Base-by-base conservation (phyloP, 2,888 invertebrate species). In the Pterobdella sp. region DNA sequence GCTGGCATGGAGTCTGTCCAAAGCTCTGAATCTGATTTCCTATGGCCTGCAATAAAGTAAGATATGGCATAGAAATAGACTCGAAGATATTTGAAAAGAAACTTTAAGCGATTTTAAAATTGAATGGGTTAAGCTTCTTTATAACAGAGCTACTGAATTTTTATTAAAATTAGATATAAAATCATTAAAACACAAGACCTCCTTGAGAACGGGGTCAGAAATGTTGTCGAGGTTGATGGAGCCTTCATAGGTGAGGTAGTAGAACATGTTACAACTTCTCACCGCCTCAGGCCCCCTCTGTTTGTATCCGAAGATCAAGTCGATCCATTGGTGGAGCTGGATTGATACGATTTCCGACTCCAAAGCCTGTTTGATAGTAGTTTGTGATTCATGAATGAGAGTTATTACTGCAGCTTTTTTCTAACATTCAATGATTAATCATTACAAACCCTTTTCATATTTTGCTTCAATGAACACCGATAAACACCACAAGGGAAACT, bases 261-360 rank as follows among this genome's bases (percentile, higher is more conserved):
- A 98, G 87, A 99, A 99, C 29, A 98, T 95, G 85, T 99, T 99
- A 26, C 95, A 95, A 1, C 97, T 94, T 72, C 97, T 88, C 52
- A 97, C 90, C 0, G 97, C 97, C 86, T 97, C 96, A 0, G 97
- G 96, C 63, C 96, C 98, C 87, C 93, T 89, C 83, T 99, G 98
- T 84, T 98, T 99, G 85, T 98, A 98, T 77, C 98, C 98, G 84
- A 99, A 99, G 81, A 98, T 94, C 77, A 99, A 88, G 85, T 99
- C 98, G 80, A 99, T 97, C 98, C 98, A 99, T 84, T 98, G 97
- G 82, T 99, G 97, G 78, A 99, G 88, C 85, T 99, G 98, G 83
- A 98, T 98, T 75, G 96, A 96, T 29, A 99, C 98, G 82, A 98
- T 94, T 86, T 99, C 98, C 0, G 96, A 97, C 84, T 98, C 98